Evolutionary conservation across 2,888 invertebrate species (phyloP).

Genomic region (Hypomecis atomaria): DNA sequence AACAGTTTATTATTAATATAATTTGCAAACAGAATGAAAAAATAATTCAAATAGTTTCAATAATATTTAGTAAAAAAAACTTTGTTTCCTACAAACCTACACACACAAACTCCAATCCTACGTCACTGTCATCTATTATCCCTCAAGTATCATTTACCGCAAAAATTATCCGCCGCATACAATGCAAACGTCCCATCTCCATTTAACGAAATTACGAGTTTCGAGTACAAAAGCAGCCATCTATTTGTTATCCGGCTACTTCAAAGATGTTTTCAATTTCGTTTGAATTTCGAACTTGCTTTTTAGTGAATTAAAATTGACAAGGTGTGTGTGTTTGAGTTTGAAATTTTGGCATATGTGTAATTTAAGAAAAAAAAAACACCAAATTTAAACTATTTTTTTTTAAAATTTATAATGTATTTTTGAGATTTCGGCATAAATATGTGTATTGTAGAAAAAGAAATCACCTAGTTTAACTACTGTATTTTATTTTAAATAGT

Average conservation of each 20-base stretch:
- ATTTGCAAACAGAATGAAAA: too few species aligned
- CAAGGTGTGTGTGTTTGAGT: slow-evolving; percentile 12
- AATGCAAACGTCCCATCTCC: slow-evolving; percentile 71
- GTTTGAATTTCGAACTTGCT: slow-evolving; percentile 39
- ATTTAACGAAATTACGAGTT: slow-evolving; percentile 81
- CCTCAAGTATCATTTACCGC: slow-evolving; percentile 80
- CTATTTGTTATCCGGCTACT: slow-evolving; percentile 54
- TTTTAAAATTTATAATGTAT: too few species aligned
- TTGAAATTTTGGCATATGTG: neutral
- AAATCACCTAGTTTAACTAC: too few species aligned
- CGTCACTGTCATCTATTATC: slow-evolving; percentile 76
- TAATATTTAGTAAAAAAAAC: too few species aligned
- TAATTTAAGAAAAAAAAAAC: neutral
- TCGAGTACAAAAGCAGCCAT: slow-evolving; percentile 46
- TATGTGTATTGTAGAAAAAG: too few species aligned
- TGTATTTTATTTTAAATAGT: too few species aligned
- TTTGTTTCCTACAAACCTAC: neutral
- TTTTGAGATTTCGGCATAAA: too few species aligned
- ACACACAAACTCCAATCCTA: slow-evolving; percentile 55
- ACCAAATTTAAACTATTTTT: too few species aligned
- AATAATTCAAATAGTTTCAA: too few species aligned
- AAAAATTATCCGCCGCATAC: slow-evolving; percentile 76
- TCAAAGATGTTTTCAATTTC: slow-evolving; percentile 52
- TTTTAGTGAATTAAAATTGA: slow-evolving; percentile 24
- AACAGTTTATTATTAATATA: too few species aligned